A percentile compares a stretch with the other conserved stretches of the same genome.
phyloP scores from a whole-genome alignment of 2,888 invertebrate genomes.

The Abrostola triplasia region DNA sequence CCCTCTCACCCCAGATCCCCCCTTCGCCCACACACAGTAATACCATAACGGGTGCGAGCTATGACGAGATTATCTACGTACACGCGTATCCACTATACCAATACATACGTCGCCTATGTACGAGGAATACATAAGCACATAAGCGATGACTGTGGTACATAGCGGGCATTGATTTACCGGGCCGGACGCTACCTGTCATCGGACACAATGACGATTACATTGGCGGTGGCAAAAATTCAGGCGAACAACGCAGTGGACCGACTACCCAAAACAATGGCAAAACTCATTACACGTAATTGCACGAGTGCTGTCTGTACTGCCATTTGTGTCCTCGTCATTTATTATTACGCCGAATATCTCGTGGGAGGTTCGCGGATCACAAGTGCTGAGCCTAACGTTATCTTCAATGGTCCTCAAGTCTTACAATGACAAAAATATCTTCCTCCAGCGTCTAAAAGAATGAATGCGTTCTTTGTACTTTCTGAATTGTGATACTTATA shows the following conservation, averaged over 20 bases:
- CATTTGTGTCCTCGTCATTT: constrained; percentile 30
- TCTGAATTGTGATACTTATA: neutral
- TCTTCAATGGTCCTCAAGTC: neutral
- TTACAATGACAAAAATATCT: neutral
- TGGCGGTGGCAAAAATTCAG: constrained; percentile 71
- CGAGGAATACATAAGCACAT: constrained; percentile 77
- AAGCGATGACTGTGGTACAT: constrained; percentile 81
- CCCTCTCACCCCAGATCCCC: constrained; percentile 59
- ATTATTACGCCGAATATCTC: constrained; percentile 11
- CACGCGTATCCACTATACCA: constrained; percentile 79
- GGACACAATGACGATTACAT: constrained; percentile 74
- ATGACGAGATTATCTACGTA: constrained; percentile 88
- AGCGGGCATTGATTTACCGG: constrained; percentile 83
- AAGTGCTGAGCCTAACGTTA: too few relatives aligned
- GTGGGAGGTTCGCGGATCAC: neutral
- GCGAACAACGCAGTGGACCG: constrained; percentile 34
- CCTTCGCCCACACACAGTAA: constrained; percentile 82
- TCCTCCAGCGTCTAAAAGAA: neutral
- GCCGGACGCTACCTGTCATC: constrained; percentile 81
- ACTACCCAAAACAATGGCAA: constrained; percentile 40
- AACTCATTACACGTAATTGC: constrained; percentile 37
- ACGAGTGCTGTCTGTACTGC: constrained; percentile 16
- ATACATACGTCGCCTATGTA: constrained; percentile 79
- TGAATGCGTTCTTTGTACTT: neutral
- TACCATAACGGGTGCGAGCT: constrained; percentile 88